Evolutionary conservation across 1,140 invertebrate species (phyloP).

Genomic region (Hermetia illucens): DNA sequence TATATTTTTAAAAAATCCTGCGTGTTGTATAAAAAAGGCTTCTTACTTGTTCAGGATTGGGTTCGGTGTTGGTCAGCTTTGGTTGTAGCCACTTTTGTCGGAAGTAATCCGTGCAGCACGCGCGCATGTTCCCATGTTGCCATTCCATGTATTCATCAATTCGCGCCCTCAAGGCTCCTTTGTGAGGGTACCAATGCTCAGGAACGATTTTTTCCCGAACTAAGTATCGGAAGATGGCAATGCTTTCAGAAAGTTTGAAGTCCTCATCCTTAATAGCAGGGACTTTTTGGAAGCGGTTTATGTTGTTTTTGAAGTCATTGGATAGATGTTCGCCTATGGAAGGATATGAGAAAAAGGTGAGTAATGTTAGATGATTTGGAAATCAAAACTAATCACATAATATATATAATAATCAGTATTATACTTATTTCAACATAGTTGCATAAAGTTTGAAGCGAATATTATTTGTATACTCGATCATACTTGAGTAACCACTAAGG

Average conservation of each 20-base stretch:
- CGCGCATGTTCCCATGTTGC: conserved; percentile 64
- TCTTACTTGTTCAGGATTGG: conserved; percentile 10
- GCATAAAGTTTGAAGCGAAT: too few species aligned
- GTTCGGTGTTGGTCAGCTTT: conserved; percentile 30
- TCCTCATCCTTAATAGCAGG: conserved; percentile 60
- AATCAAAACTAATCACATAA: too few species aligned
- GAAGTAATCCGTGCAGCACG: conserved; percentile 54
- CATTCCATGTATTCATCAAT: conserved; percentile 78
- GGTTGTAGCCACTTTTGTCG: conserved; percentile 41
- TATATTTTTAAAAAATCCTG: too few species aligned
- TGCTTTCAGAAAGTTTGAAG: conserved; percentile 62
- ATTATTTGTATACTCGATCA: too few species aligned
- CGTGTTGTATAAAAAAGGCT: too few species aligned
- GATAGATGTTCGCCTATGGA: conserved; percentile 60
- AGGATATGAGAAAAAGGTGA: too few species aligned
- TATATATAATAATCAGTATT: too few species aligned
- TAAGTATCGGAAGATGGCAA: conserved; percentile 45
- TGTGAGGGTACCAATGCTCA: conserved; percentile 61
- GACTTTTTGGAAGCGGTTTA: conserved; percentile 62
- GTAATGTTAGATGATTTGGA: too few species aligned
- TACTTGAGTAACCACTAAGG: too few species aligned
- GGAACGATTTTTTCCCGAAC: conserved; percentile 34
- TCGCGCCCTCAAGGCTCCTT: conserved; percentile 45
- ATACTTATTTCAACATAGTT: too few species aligned
- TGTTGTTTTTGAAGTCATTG: conserved; percentile 48